Evolutionary conservation across 1,140 invertebrate genomes (phyloP).

Genomic region (Battus philenor): DNA sequence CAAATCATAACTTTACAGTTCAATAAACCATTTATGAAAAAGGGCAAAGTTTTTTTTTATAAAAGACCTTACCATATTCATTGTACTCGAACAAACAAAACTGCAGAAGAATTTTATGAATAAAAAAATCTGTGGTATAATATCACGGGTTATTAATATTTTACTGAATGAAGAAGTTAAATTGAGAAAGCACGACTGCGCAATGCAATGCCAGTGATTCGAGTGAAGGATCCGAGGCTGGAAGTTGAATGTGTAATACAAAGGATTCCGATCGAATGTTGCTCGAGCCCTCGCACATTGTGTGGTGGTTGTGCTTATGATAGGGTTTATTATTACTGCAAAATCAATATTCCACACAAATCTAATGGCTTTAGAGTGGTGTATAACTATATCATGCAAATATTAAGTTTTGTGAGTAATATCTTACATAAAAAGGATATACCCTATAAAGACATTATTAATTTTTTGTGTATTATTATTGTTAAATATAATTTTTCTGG

Average conservation of each 20-base stretch:
- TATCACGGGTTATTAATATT: conserved; percentile 30
- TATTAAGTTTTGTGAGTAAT: conserved; percentile 17
- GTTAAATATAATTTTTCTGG: too few species aligned
- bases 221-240: conserved; percentile 49
- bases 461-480: too few species aligned
- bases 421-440: too few species aligned
- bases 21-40: conserved; percentile 54
- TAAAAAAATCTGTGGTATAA: conserved; percentile 38
- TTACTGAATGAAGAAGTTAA: conserved; percentile 36
- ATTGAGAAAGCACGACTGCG: conserved; percentile 54
- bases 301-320: conserved; percentile 45
- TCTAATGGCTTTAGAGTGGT: conserved; percentile 9
- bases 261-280: conserved; percentile 45
- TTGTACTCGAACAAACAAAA: conserved; percentile 62
- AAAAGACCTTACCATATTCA: conserved; percentile 66
- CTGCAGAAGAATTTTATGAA: conserved; percentile 36
- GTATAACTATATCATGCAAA: background rate
- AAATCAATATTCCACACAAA: conserved; percentile 44
- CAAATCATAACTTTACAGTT: conserved; percentile 67
- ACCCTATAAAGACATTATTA: too few species aligned
- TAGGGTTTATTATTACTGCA: conserved; percentile 46
- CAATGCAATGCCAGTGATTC: conserved; percentile 42
- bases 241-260: conserved; percentile 42
- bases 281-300: conserved; percentile 36
- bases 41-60: conserved; percentile 43